Conservation (phyloP, 2,113 vertebrate genomes). For the Neolamprologus devosi region DNA sequence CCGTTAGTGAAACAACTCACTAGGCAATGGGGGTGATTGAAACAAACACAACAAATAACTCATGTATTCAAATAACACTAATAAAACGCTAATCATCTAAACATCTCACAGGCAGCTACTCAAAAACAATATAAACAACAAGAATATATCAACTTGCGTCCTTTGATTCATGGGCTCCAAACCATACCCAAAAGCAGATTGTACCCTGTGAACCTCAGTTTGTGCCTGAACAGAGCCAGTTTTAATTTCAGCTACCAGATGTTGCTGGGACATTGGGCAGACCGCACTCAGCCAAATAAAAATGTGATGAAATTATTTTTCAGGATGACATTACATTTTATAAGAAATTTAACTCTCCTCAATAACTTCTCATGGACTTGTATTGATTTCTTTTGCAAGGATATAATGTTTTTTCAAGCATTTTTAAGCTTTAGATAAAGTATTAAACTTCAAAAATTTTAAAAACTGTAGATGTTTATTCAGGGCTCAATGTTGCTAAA, state of each 20-base stretch:
- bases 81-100: not conserved
- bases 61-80: not conserved
- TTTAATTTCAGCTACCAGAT: slow-evolving; percentile 37
- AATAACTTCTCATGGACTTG: not conserved
- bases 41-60: not conserved
- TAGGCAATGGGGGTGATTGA: not conserved
- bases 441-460: not conserved
- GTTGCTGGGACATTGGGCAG: slow-evolving; percentile 18
- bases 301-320: slow-evolving; percentile 28
- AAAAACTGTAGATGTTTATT: not conserved
- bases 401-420: not conserved
- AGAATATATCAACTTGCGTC: not conserved
- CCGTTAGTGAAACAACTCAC: not conserved
- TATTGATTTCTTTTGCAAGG: not conserved
- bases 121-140: not conserved
- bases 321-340: not conserved
- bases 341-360: not conserved
- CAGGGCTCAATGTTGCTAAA: not conserved
- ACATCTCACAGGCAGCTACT: not conserved
- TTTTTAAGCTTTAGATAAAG: not conserved
- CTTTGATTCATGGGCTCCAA: not conserved
- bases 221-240: not conserved
- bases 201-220: not conserved
- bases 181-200: not conserved
- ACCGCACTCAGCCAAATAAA: slow-evolving; percentile 31